phyloP scores from a whole-genome alignment of 2,797 vertebrate species.

The Chloroceryle inda region DNA sequence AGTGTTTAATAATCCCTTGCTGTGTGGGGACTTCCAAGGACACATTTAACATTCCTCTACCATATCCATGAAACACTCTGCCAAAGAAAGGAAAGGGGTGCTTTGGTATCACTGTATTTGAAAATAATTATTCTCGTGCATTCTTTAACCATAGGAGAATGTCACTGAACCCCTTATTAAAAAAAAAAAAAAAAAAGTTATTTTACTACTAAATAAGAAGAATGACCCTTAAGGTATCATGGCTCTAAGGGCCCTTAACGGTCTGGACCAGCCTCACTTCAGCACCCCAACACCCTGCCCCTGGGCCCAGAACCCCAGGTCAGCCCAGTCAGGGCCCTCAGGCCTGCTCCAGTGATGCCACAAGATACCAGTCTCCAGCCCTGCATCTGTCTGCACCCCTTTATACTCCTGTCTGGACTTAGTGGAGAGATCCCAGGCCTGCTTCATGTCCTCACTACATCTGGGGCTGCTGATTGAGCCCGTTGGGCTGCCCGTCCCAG shows the following conservation, averaged over 20 bases:
- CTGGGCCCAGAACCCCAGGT: not conserved
- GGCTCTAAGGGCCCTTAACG: not conserved
- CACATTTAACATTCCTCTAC: not conserved
- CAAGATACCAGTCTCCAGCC: not conserved
- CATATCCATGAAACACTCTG: not conserved
- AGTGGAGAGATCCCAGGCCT: rapidly evolving
- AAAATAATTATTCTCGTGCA: not conserved
- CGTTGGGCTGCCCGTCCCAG: not conserved
- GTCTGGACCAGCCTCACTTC: not conserved
- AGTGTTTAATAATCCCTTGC: not conserved
- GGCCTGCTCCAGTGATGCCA: not conserved
- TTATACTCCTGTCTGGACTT: not conserved
- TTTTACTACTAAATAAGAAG: not conserved
- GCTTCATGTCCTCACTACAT: no score
- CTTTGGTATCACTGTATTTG: not conserved
- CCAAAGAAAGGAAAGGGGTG: not conserved
- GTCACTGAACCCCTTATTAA: not conserved
- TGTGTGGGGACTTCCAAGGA: not conserved
- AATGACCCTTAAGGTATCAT: not conserved
- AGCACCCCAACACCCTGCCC: not conserved
- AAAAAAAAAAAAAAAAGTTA: not conserved
- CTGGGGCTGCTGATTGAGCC: not conserved
- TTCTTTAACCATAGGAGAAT: not conserved
- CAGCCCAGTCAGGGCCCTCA: not conserved
- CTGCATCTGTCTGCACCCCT: not conserved